These are phyloP conservation scores for Aldabrachelys gigantea DNA, from an alignment of 2,113 vertebrate species.

Conservation along the genomic window DNA sequence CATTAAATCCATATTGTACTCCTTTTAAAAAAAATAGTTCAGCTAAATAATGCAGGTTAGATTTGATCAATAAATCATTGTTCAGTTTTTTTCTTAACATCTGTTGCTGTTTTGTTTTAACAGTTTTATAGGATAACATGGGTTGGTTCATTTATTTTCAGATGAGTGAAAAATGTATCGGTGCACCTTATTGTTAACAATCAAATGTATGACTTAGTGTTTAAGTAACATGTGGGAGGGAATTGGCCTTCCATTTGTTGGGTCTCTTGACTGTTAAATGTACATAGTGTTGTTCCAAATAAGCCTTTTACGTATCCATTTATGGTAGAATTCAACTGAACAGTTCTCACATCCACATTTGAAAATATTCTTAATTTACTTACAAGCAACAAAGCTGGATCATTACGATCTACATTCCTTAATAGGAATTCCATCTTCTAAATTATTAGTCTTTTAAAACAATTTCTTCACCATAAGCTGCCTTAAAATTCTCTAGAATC, in stretches of 20 bases:
- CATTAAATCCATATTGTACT: background rate
- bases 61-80: background rate
- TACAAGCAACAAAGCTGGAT: background rate
- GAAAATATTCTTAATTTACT: background rate
- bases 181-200: background rate
- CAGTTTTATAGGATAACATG: background rate
- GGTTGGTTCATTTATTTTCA: background rate
- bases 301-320: background rate
- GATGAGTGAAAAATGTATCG: background rate
- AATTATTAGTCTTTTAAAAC: constrained; percentile 28
- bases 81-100: background rate
- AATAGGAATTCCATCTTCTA: background rate
- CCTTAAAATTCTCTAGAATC: constrained; percentile 47
- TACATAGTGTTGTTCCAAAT: background rate
- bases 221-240: background rate
- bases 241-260: background rate
- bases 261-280: background rate
- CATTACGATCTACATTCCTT: background rate
- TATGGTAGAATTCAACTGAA: background rate
- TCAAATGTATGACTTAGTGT: background rate
- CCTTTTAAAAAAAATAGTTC: background rate
- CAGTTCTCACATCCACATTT: background rate
- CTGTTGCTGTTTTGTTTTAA: background rate
- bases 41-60: background rate
- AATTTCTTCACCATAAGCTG: constrained; percentile 38